Evolutionary conservation across 1,140 invertebrate genomes (phyloP).

Genomic region (Camponotus vicinus): DNA sequence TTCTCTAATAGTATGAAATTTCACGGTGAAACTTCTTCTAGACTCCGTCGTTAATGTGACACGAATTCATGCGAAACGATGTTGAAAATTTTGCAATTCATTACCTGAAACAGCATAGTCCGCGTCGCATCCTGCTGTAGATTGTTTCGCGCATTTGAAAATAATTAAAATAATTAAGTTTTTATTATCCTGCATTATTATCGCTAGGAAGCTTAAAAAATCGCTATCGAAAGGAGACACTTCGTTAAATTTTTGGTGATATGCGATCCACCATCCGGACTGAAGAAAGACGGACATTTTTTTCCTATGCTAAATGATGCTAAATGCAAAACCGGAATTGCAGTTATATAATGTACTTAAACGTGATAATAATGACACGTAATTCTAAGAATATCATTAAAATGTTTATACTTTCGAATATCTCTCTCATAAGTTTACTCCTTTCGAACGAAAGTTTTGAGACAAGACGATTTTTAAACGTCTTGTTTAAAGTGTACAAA

Average conservation of each 20-base stretch:
- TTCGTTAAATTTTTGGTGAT: background rate
- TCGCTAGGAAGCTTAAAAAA: too few species aligned
- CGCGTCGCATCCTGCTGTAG: background rate
- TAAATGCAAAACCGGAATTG: slow-evolving; percentile 10
- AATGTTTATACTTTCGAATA: background rate
- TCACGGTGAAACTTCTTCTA: slow-evolving; percentile 74
- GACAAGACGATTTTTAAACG: background rate
- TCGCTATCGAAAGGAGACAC: background rate
- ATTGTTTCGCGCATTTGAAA: background rate
- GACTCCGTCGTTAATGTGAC: slow-evolving; percentile 21
- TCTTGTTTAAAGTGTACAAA: background rate
- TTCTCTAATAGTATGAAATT: slow-evolving; percentile 74
- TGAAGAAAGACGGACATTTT: background rate
- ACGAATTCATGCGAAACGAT: slow-evolving; percentile 39
- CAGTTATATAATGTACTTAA: slow-evolving; percentile 10
- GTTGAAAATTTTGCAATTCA: slow-evolving; percentile 17
- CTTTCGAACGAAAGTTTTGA: background rate
- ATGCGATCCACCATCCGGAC: background rate
- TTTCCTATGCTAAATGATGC: background rate
- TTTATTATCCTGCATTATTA: background rate
- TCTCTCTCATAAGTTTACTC: background rate
- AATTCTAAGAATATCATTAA: background rate
- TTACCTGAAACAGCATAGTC: background rate
- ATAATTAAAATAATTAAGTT: background rate
- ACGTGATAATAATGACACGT: background rate